phyloP scores from a whole-genome alignment of 2,888 invertebrate species.

The Drosophila neotestacea region DNA sequence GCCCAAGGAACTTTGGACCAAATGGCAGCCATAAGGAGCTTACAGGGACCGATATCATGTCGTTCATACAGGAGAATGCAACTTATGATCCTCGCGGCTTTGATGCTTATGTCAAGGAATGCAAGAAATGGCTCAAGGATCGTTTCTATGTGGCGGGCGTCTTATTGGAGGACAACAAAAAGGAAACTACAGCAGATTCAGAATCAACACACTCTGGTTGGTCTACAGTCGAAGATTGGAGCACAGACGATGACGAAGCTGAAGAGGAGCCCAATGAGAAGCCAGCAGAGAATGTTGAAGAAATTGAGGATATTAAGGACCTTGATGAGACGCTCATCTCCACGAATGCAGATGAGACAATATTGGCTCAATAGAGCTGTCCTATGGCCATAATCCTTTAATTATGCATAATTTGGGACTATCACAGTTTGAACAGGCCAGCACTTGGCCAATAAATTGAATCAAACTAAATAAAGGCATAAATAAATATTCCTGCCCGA shows the following conservation, averaged over 20 bases:
- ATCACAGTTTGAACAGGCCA: neutral
- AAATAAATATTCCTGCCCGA: constrained; percentile 46
- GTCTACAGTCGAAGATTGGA: constrained; percentile 13
- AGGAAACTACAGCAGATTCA: neutral
- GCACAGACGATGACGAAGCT: neutral
- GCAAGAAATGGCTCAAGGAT: constrained; percentile 44
- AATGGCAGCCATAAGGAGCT: constrained; percentile 21
- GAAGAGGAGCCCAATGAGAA: constrained; percentile 3
- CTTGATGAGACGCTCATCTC: neutral
- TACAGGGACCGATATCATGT: constrained; percentile 48
- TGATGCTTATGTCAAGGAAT: constrained; percentile 5
- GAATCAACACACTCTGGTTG: neutral
- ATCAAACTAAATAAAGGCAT: constrained; percentile 40
- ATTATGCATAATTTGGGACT: constrained; percentile 7
- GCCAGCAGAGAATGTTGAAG: neutral
- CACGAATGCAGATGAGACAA: neutral
- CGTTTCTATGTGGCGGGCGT: constrained; percentile 44
- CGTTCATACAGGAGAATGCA: constrained; percentile 6
- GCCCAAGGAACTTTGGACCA: constrained; percentile 54
- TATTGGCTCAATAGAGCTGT: constrained; percentile 2
- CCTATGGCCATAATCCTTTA: neutral
- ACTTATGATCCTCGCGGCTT: neutral
- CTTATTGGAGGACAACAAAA: neutral
- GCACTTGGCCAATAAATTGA: constrained; percentile 6
- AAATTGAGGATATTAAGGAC: neutral